Evolutionary conservation across 2,888 invertebrate species (phyloP).

Genomic region (Acheta domesticus): DNA sequence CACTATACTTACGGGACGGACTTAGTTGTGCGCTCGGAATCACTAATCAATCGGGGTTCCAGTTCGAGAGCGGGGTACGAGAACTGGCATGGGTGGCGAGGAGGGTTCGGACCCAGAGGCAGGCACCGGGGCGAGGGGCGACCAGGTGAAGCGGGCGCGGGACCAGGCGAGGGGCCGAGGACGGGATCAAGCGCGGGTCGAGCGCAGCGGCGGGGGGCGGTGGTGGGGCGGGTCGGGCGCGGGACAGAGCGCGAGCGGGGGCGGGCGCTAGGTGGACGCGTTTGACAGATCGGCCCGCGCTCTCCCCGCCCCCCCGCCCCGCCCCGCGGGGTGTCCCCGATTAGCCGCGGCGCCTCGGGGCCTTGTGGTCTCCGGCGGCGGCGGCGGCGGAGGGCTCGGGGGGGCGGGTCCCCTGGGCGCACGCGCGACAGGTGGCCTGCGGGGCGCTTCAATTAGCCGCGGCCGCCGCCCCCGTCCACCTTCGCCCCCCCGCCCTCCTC

Average conservation of each 20-base stretch:
- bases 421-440: slow-evolving; percentile 7
- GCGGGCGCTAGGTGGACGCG: neutral
- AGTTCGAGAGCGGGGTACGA: too few species aligned
- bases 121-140: too few species aligned
- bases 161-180: too few species aligned
- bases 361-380: neutral
- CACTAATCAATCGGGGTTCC: too few species aligned
- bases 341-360: neutral
- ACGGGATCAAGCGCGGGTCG: too few species aligned
- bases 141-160: too few species aligned
- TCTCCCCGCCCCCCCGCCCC: too few species aligned
- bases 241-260: too few species aligned
- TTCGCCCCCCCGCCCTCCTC: neutral
- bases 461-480: neutral
- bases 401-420: neutral
- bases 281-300: slow-evolving; percentile 18
- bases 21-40: too few species aligned
- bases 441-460: neutral
- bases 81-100: neutral
- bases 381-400: neutral
- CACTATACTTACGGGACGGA: too few species aligned
- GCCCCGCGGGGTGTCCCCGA: neutral
- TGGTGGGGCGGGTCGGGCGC: too few species aligned
- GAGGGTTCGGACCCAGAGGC: neutral
- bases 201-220: too few species aligned